Conservation (phyloP, 1,140 invertebrate genomes). For the Trinorchestia longiramus region DNA sequence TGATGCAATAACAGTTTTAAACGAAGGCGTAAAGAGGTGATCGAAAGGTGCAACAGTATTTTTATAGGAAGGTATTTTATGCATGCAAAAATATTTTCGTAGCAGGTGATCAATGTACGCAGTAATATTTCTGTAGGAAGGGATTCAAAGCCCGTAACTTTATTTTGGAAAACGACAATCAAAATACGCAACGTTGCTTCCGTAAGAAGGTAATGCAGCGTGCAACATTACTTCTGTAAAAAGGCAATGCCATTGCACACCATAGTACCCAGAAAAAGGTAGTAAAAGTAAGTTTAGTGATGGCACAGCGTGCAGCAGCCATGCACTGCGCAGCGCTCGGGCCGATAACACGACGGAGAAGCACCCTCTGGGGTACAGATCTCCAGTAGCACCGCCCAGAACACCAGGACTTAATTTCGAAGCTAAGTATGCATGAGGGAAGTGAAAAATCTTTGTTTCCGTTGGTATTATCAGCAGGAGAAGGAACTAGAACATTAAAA, state of each 20-base stretch:
- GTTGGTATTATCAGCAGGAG: not conserved
- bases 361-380: not conserved
- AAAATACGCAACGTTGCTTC: not conserved
- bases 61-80: too few species aligned
- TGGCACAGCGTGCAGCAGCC: not conserved
- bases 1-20: too few species aligned
- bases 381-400: not conserved
- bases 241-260: not conserved
- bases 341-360: not conserved
- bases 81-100: too few species aligned
- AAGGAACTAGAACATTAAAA: not conserved
- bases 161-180: not conserved
- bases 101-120: too few species aligned
- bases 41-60: too few species aligned
- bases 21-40: too few species aligned
- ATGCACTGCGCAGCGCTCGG: not conserved
- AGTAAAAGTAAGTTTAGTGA: not conserved
- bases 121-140: too few species aligned
- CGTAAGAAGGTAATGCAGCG: not conserved
- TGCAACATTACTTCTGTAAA: not conserved
- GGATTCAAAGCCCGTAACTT: too few species aligned
- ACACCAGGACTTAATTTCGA: not conserved
- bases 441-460: not conserved
- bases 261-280: not conserved
- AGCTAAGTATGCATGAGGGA: not conserved